Evolutionary conservation across 2,797 vertebrate genomes (phyloP).

Genomic region (Karalla daura): DNA sequence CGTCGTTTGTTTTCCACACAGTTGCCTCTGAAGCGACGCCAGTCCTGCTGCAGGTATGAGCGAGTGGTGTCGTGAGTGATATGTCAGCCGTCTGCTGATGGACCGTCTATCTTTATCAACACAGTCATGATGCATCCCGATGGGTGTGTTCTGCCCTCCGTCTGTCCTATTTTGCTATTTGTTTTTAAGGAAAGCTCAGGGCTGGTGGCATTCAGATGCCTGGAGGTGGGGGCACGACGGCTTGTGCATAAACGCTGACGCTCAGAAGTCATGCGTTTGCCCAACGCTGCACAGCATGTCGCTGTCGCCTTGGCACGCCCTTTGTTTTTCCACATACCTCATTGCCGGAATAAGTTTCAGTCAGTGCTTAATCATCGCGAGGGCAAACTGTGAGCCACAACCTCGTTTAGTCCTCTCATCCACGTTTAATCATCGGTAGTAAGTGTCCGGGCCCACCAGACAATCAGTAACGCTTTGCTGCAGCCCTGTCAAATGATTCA

Average conservation of each 20-base stretch:
- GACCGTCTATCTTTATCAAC: slow-evolving; percentile 23
- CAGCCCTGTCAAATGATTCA: slow-evolving; percentile 77
- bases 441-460: slow-evolving; percentile 43
- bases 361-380: slow-evolving; percentile 63
- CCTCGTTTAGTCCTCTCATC: slow-evolving; percentile 50
- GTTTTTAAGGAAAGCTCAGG: slow-evolving; percentile 46
- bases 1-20: slow-evolving; percentile 33
- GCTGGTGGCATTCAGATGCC: slow-evolving; percentile 52
- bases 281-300: slow-evolving; percentile 53
- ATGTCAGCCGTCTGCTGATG: slow-evolving; percentile 35
- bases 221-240: slow-evolving; percentile 34
- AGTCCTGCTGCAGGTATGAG: slow-evolving; percentile 14
- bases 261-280: slow-evolving; percentile 62
- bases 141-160: slow-evolving; percentile 37
- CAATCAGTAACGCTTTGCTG: slow-evolving; percentile 55
- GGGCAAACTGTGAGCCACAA: slow-evolving; percentile 55
- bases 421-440: slow-evolving; percentile 49
- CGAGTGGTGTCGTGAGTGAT: slow-evolving; percentile 24
- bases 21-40: slow-evolving; percentile 24
- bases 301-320: slow-evolving; percentile 58
- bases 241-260: slow-evolving; percentile 53
- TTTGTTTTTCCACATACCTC: slow-evolving; percentile 69
- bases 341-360: slow-evolving; percentile 50
- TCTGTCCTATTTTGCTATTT: slow-evolving; percentile 2
- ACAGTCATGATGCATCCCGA: slow-evolving; percentile 34